Evolutionary conservation across 2,797 vertebrate genomes (phyloP), one percentile per base, ranked within the genome.

Genomic region (Phoxinus dragarum): DNA sequence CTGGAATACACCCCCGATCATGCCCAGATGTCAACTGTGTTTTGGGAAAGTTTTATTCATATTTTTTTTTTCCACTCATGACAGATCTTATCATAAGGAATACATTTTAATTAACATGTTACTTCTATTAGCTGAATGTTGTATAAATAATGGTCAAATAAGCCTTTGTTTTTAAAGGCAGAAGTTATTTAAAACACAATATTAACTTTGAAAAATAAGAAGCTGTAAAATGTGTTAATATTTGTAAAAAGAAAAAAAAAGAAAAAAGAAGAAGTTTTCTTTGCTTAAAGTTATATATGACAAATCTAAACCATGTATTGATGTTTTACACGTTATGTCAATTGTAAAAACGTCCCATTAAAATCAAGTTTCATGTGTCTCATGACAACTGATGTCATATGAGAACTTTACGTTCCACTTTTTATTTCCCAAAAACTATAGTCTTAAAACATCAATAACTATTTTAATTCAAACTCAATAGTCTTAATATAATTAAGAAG

Each of bases 371-470:
- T 75, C 4, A 36, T 5, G 40, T 36, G 36, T 61, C 75, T 59
- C 8, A 77, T 77, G 49, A 76, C 3, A n/a, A 17, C 4, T 19
- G 14, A 61, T 17, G 54, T 77, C 54, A 77, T 56, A n/a, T 77
- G 75, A 42, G 54, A 77, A 59, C 4, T 27, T 59, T 17, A 77
- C 42, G 36, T 77, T 77, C 75, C 54, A n/a, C 36, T 77, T 77
- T 59, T 61, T 56, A 59, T 77, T 61, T 77, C 54, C 54, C 17
- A 56, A 34, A 76, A 56, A 38, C 11, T 38, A 38, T 14, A 38
- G 52, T 10, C 19, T 56, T 21, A 34, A 34, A 74, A 34, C 44
- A 74, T 31, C 16, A 2, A 5, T 0, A 49, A 34, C 16, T 34
- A 49, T 34, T 31, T 31, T 19, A 0, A 31, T 49, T 21, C 3